Evolutionary conservation across 92 coral and sea anemone species (phyloP), one percentile per base, ranked within the genome.

Genomic region (Palythoa heliodiscus): DNA sequence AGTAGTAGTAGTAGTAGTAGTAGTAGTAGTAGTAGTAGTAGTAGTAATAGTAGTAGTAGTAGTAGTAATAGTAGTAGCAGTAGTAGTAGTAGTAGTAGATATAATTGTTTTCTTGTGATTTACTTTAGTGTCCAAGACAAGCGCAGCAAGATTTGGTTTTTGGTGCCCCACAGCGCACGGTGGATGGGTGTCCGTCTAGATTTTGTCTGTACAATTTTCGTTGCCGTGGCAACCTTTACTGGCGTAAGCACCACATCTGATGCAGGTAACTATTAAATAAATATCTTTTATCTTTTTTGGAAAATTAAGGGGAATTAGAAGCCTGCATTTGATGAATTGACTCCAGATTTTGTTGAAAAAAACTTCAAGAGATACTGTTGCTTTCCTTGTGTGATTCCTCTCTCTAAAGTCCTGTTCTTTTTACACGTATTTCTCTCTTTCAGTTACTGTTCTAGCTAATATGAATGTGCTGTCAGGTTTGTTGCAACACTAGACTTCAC

Each of bases 141-240:
- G 47, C 89, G 98, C 73, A 94, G 98, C 85, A 92, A 94, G 88
- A 94, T 94, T 73, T 94, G 98, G 98, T 94, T 94, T 86, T 87
- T 94, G 82, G 98, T 94, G 8, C 98, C 98, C 47, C 98, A 94
- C 93, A 94, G 95, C 70, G 98, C 98, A 1, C 92, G 98, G 43
- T 94, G 98, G 98, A 94, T 94, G 98, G 98, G 98, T 67, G 87
- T 94, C 68, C 95, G 98, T 54, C 92, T 94, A n/a, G 98, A 94
- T 87, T 92, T 94, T 77, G 95, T 94, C 52, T 94, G 98, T 68
- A 94, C 98, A 48, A 87, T 91, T 48, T 94, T 94, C 75, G 98
- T 94, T 77, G 98, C 93, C 52, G 87, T 90, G 16, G 87, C 98
- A 52, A 94, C 98, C 1, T 94, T 94, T 82, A 92, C 98, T 55